Base-by-base conservation (phyloP, 2,113 vertebrate species). In the Elgaria multicarinata region DNA sequence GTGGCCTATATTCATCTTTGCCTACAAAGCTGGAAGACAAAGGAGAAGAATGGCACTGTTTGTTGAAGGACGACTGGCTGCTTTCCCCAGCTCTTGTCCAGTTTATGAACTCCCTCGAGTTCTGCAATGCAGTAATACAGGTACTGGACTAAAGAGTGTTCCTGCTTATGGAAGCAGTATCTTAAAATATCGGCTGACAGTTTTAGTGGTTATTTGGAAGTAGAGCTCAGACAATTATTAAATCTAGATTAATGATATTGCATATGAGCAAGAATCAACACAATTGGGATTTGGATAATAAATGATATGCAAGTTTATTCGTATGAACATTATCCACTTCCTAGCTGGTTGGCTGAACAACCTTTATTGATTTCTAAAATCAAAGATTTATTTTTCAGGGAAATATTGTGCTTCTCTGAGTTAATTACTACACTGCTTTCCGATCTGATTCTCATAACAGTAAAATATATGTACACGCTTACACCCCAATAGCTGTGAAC, bases 121-220 rank as follows among this genome's bases (percentile, higher is more conserved):
- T 99, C 92, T 99, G 99, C 96, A 99, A 99, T 44, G 98, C 98
- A 0, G 99, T 99, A 72, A 98, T 99, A 89, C 98, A 99, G 99
- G 99, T 99, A 84, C 39, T 12, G 4, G 44, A 50, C 31, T 0
- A 0, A 62, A 2, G 0, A 2, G 39, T 9, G 0, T 33, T 3
- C 86, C 0, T 55, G 50, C 16, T 44, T 86, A 53, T 55, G 9
- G 50, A 86, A 92, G 7, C 16, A 71, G 16, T 53, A 39, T 5
- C 44, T 39, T 22, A 69, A 87, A 77, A 88, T 67, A 0, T 24
- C 33, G 22, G 31, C 62, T 79, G 31, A 72, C 72, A 81, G 6
- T 18, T n/a, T 69, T 72, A 76, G 62, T 83, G 39, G 53, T 86
- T 88, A 78, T 77, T 87, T 86, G 14, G 83, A 12, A 46, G 72